Percentiles rank a stretch among this genome's conserved stretches.
These are phyloP conservation scores for Albula glossodonta DNA, from an alignment of 2,113 vertebrate genomes.

Conservation along the genomic window DNA sequence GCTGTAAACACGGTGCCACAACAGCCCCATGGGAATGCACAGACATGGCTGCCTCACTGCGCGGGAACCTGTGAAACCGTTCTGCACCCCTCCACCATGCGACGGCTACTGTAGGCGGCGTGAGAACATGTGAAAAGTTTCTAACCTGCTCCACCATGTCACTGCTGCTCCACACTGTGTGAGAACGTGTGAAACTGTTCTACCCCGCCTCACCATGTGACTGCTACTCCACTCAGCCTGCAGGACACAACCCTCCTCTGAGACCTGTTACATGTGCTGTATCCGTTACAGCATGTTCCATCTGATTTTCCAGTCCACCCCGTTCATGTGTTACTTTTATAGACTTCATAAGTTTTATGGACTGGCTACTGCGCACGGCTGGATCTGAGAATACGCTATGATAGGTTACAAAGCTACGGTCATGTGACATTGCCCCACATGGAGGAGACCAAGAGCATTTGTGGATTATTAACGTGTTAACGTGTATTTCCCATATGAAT, in stretches of 20 bases:
- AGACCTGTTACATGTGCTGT: neutral
- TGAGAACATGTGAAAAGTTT: neutral
- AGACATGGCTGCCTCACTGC: neutral
- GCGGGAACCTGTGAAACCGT: neutral
- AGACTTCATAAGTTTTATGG: neutral
- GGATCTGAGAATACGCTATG: neutral
- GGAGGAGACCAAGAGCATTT: no score
- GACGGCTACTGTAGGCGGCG: neutral
- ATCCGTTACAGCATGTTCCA: neutral
- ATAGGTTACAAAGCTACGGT: neutral
- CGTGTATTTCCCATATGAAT: neutral
- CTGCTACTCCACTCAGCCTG: neutral
- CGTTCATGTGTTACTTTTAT: neutral
- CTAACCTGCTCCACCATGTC: neutral
- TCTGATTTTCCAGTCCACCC: neutral
- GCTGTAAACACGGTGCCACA: neutral
- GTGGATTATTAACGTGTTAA: neutral
- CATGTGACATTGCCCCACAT: neutral
- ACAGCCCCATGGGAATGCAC: neutral
- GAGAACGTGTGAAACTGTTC: neutral
- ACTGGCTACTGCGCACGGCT: neutral
- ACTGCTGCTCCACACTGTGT: neutral
- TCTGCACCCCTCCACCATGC: neutral
- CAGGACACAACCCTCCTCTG: neutral
- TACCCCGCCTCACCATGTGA: neutral